Base-by-base conservation (phyloP, 1,140 invertebrate genomes). In the Reticulitermes speratus region DNA sequence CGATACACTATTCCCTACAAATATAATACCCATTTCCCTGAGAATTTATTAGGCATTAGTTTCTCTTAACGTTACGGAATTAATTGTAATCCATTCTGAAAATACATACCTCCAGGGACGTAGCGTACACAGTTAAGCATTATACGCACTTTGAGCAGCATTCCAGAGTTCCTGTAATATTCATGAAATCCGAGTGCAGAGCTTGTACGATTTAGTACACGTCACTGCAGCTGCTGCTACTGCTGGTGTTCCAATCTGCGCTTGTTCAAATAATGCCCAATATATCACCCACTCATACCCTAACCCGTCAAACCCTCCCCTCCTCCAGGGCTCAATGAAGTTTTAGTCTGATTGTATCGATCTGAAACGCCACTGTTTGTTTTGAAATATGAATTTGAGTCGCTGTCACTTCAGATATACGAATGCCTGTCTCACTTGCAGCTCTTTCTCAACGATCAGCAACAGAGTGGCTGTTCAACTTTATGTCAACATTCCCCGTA, bases 341-440 rank as follows among this genome's bases (percentile, higher is more conserved):
- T 75, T 75, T 30, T 75, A 75, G 65, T 75, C 65, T 75, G 65
- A 75, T 75, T 75, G n/a, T 75, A 75, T 75, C n/a, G 65, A 75
- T 75, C 65, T 30, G 8, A 30, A 75, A 75, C 8, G 65, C 9
- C n/a, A 75, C 8, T 75, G n/a, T 75, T 75, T 75, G 65, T 75
- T 75, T 75, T 75, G 65, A 75, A 75, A 75, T 75, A 30, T 75
- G 65, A 6, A 75, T 30, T 30, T 75, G 25, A 30, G n/a, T 55
- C 25, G 25, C 9, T 30, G 25, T 75, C 14, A 11, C 25, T 9
- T 55, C 19, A 55, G 5, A 55, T 16, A 19, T 55, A 12, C 25
- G 65, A 25, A 25, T 75, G 65, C 16, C 25, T 75, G 9, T 75
- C 65, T 9, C 65, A 30, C 65, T n/a, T 25, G 65, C 65, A 14